These are phyloP conservation scores for Lutraria rhynchaena DNA, from an alignment of 1,140 invertebrate species.

Conservation along the genomic window DNA sequence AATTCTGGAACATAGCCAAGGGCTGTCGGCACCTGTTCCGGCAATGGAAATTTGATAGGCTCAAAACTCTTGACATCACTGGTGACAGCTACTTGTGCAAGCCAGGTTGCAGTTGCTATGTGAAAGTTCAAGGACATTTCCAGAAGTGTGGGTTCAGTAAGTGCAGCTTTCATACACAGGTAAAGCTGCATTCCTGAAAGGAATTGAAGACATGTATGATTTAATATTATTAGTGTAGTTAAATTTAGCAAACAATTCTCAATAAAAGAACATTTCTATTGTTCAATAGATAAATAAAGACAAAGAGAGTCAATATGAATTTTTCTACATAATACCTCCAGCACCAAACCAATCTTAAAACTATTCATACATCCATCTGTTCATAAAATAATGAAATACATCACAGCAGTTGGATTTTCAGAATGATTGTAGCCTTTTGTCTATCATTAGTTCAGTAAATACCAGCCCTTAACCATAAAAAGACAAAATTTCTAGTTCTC, in stretches of 20 bases:
- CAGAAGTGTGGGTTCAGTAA: slow-evolving; percentile 88
- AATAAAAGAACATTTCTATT: background rate
- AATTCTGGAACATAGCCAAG: slow-evolving; percentile 93
- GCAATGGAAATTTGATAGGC: slow-evolving; percentile 87
- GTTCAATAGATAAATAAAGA: too few species aligned
- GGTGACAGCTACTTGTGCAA: slow-evolving; percentile 89
- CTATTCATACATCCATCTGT: too few species aligned
- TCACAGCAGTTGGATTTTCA: too few species aligned
- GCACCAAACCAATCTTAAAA: too few species aligned
- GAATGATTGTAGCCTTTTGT: too few species aligned
- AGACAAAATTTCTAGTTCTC: too few species aligned
- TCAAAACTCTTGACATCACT: slow-evolving; percentile 80
- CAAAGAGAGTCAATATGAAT: too few species aligned
- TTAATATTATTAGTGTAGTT: background rate
- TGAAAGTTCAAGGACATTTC: slow-evolving; percentile 89
- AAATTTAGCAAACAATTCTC: background rate
- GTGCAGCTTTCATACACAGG: slow-evolving; percentile 85
- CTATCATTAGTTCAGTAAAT: too few species aligned
- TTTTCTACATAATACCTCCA: too few species aligned
- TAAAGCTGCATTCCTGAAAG: slow-evolving; percentile 79
- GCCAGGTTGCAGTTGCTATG: slow-evolving; percentile 91
- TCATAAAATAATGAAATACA: too few species aligned
- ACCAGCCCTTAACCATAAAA: too few species aligned
- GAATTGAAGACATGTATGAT: background rate
- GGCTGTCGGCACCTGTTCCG: slow-evolving; percentile 79